Base-by-base conservation (phyloP, 2,888 invertebrate species). In the Plebejus anna region DNA sequence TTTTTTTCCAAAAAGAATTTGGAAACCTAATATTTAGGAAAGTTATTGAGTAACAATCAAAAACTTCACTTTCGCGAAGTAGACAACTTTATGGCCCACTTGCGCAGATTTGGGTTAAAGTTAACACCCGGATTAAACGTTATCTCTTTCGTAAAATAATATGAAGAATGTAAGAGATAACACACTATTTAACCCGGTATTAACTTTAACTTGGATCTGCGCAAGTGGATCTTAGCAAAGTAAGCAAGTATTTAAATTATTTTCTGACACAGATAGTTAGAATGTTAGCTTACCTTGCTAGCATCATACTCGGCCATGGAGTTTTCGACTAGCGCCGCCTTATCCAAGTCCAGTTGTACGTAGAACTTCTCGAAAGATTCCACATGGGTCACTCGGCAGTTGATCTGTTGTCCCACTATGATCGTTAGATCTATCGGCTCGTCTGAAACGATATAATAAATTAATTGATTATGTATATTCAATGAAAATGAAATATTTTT, bases 381-480 rank as follows among this genome's bases (percentile, higher is more conserved):
- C 32, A 93, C 89, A 77, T 92, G 89, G 0, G 93, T 92, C 73
- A 94, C 91, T 22, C 88, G 86, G 79, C 91, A 89, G 42, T 89
- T 77, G n/a, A 93, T 89, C 83, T 93, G 91, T 79, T 94, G 94
- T 16, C 91, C 90, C 38, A 91, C 87, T 42, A 94, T 89, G 61
- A 94, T 91, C 0, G 90, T 90, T 76, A 94, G 83, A 80, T 93
- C 93, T 77, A 93, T 92, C 0, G 94, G 90, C 83, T 94, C 94
- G 79, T 94, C 94, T 93, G 87, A 32, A 88, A 88, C 73, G 76
- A 78, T 78, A 16, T 57, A 66, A 59, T 78, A 28, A 42, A 73
- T 38, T 71, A 70, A 28, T 73, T 36, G 1, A 51, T 51, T 4
- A 51, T 22, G 22, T 22, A 38, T 38, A 38, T 42, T 13, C 13